phyloP scores from a whole-genome alignment of 2,113 vertebrate genomes.

The Morone chrysops region DNA sequence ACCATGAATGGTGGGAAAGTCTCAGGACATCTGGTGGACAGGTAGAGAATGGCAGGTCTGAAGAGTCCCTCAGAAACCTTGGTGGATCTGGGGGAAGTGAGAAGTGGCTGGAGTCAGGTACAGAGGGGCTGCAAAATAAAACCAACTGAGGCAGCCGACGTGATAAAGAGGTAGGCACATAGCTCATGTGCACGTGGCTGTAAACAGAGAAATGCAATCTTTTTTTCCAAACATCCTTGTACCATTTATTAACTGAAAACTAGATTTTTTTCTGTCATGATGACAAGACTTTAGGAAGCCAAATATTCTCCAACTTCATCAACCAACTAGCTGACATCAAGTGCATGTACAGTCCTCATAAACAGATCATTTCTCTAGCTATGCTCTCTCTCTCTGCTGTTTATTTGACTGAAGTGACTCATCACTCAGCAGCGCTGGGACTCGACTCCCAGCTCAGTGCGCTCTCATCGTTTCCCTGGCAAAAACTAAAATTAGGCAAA shows the following conservation, averaged over 20 bases:
- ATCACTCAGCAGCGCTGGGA: constrained; percentile 33
- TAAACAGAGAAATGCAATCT: constrained; percentile 6
- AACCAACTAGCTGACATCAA: not conserved
- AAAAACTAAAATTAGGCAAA: constrained; percentile 42
- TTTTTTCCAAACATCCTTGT: not conserved
- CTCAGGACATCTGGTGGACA: not conserved
- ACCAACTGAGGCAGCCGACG: not conserved
- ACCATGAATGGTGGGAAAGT: not conserved
- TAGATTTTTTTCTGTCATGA: not conserved
- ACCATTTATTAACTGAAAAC: not conserved
- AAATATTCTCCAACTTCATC: not conserved
- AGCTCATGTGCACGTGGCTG: not conserved
- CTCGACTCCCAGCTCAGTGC: constrained; percentile 8
- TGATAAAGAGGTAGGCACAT: not conserved
- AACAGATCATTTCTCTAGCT: not conserved
- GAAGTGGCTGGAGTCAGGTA: not conserved
- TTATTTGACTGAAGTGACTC: constrained; percentile 56
- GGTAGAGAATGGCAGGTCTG: not conserved
- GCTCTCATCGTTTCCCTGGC: constrained; percentile 20
- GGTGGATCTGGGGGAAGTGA: not conserved
- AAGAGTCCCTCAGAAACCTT: not conserved
- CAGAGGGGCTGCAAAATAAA: not conserved
- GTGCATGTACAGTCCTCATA: not conserved
- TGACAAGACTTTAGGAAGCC: not conserved
- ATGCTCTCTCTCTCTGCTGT: constrained; percentile 22